Conservation (phyloP, 2,113 vertebrate genomes). For the Odobenus rosmarus region DNA sequence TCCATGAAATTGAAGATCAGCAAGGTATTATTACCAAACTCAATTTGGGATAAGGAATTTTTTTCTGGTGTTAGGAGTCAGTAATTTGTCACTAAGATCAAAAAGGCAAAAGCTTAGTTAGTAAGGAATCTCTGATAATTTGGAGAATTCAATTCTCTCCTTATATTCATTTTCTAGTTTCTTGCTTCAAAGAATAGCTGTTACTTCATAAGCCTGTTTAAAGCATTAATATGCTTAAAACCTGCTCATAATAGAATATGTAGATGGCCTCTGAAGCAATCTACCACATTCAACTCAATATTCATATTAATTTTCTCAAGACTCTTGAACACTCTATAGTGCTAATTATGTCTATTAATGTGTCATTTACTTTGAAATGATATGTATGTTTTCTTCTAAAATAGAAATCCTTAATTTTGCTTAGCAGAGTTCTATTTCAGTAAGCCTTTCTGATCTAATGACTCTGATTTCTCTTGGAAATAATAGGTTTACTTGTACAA, state of each 20-base stretch:
- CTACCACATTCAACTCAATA: slow-evolving; percentile 84
- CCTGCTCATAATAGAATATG: slow-evolving; percentile 85
- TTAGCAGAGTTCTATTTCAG: slow-evolving; percentile 89
- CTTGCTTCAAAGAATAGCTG: slow-evolving; percentile 78
- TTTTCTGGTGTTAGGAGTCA: slow-evolving; percentile 12
- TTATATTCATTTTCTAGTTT: slow-evolving; percentile 73
- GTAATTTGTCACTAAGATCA: slow-evolving; percentile 50
- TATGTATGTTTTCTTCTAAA: slow-evolving; percentile 81
- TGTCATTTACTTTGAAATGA: slow-evolving; percentile 88
- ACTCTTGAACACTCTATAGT: slow-evolving; percentile 88
- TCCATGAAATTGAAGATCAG: neutral
- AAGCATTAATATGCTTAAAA: slow-evolving; percentile 87
- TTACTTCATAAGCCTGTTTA: slow-evolving; percentile 82
- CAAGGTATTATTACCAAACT: neutral
- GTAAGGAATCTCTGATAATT: slow-evolving; percentile 62
- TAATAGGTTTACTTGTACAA: slow-evolving; percentile 85
- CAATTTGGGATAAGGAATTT: slow-evolving; percentile 10
- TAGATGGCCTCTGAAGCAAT: slow-evolving; percentile 86
- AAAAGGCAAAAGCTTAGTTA: slow-evolving; percentile 57
- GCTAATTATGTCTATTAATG: slow-evolving; percentile 91
- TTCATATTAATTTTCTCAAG: slow-evolving; percentile 88
- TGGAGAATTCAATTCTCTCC: slow-evolving; percentile 67
- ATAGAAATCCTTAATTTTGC: slow-evolving; percentile 87
- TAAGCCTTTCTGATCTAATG: slow-evolving; percentile 85
- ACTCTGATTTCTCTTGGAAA: slow-evolving; percentile 88